Evolutionary conservation across 2,888 invertebrate species (phyloP).

Genomic region (Bombylius major): DNA sequence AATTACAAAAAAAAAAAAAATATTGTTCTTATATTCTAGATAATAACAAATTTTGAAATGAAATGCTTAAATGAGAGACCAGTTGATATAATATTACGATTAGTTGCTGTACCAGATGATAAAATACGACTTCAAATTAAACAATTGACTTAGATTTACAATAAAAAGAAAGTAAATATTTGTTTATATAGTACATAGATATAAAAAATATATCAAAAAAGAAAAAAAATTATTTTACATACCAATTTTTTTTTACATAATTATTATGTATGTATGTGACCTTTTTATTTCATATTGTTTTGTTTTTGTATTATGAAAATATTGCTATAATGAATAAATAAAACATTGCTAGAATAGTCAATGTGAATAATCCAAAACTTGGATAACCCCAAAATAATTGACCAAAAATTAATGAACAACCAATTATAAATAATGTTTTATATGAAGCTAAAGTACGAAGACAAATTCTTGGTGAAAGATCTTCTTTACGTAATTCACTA

Average conservation of each 20-base stretch:
- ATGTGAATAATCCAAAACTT: constrained; percentile 23
- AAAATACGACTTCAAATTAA: background rate
- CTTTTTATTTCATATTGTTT: too few relatives aligned
- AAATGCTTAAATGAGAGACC: constrained; percentile 39
- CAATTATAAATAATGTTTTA: constrained; percentile 21
- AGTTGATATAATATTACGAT: constrained; percentile 43
- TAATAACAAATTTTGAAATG: constrained; percentile 41
- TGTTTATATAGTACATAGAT: background rate
- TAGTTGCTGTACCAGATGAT: constrained; percentile 45
- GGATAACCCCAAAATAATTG: constrained; percentile 24
- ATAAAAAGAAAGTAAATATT: constrained; percentile 2
- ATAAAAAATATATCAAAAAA: too few relatives aligned
- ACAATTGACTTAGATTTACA: background rate
- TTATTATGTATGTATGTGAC: too few relatives aligned
- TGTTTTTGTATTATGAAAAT: constrained; percentile 17
- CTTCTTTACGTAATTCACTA: constrained; percentile 24
- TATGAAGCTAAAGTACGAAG: constrained; percentile 30
- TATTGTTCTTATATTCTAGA: constrained; percentile 19
- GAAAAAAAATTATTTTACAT: too few relatives aligned
- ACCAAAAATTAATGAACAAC: constrained; percentile 21
- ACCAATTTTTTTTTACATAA: too few relatives aligned
- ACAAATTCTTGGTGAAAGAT: constrained; percentile 29
- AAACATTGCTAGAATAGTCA: constrained; percentile 19
- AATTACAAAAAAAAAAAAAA: background rate
- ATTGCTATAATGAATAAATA: constrained; percentile 27